These are phyloP conservation scores for Caenorhabditis virilis DNA, from an alignment of 2,888 invertebrate genomes.

Conservation along the genomic window DNA sequence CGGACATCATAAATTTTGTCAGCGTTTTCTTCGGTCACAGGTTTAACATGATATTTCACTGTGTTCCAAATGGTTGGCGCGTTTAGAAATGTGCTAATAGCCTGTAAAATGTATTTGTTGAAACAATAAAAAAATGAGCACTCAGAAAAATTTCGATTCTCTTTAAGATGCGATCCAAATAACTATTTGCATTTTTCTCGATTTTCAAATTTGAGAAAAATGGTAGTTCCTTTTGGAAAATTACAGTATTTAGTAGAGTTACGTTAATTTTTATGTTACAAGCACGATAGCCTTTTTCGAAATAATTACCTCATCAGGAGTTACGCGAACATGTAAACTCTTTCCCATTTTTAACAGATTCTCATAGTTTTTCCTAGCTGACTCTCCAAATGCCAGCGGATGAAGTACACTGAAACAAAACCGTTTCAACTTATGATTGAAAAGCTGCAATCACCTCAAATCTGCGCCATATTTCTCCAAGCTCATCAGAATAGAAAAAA, in stretches of 20 bases:
- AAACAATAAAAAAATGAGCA: too few relatives aligned
- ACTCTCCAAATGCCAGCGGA: constrained; percentile 51
- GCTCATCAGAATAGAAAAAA: constrained; percentile 11
- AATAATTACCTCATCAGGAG: constrained; percentile 53
- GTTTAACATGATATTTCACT: constrained; percentile 33
- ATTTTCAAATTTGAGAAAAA: too few relatives aligned
- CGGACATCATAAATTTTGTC: constrained; percentile 38
- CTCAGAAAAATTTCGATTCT: too few relatives aligned
- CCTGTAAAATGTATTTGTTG: constrained; percentile 11
- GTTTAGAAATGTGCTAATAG: constrained; percentile 30
- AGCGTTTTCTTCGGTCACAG: constrained; percentile 17
- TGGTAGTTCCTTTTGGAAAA: too few relatives aligned
- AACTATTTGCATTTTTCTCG: too few relatives aligned
- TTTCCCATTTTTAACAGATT: constrained; percentile 47
- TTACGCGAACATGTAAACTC: constrained; percentile 47
- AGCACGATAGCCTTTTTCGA: too few relatives aligned
- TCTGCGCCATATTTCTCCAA: constrained; percentile 29
- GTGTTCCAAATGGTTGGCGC: constrained; percentile 32
- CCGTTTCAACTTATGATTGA: too few relatives aligned
- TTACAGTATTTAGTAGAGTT: too few relatives aligned
- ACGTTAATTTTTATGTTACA: too few relatives aligned
- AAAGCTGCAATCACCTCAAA: constrained; percentile 7
- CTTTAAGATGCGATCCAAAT: too few relatives aligned
- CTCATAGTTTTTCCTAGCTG: constrained; percentile 44
- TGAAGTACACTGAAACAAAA: constrained; percentile 33